These are phyloP conservation scores for Sebastes diaconus DNA, from an alignment of 2,797 vertebrate species.

Conservation along the genomic window DNA sequence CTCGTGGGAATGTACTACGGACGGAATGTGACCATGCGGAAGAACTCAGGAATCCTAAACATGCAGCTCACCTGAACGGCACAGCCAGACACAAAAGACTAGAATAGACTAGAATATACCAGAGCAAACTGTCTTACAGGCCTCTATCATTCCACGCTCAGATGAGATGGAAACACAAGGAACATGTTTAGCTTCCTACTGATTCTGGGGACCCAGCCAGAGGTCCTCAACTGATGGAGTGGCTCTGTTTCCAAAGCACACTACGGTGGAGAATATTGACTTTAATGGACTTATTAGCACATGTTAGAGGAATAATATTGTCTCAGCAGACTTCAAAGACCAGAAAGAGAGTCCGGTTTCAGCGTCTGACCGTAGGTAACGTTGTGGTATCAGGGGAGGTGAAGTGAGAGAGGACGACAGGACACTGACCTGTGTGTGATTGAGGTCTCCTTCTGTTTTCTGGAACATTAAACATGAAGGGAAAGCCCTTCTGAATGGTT, in stretches of 20 bases:
- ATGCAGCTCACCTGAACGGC: slow-evolving; percentile 33
- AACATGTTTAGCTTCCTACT: slow-evolving; percentile 15
- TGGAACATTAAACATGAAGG: no score
- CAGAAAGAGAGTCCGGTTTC: slow-evolving; percentile 37
- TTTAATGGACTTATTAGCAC: slow-evolving; percentile 62
- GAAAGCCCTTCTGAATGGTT: no score
- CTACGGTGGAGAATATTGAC: slow-evolving; percentile 54
- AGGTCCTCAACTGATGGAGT: neutral
- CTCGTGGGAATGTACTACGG: slow-evolving; percentile 58
- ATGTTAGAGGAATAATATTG: slow-evolving; percentile 67
- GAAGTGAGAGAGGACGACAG: neutral
- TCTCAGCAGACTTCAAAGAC: slow-evolving; percentile 61
- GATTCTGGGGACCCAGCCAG: slow-evolving; percentile 17
- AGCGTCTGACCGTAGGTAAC: slow-evolving; percentile 40
- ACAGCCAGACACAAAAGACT: neutral
- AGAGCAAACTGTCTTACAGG: neutral
- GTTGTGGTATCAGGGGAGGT: slow-evolving; percentile 20
- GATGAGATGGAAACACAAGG: slow-evolving; percentile 10
- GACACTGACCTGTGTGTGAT: no score
- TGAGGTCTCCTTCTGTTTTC: no score
- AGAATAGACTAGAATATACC: neutral
- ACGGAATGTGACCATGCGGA: slow-evolving; percentile 28
- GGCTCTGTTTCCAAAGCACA: slow-evolving; percentile 25
- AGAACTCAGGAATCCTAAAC: slow-evolving; percentile 29
- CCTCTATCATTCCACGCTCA: neutral